A percentile compares a stretch with the other conserved stretches of the same genome.
These are phyloP conservation scores for Plebejus anna DNA, from an alignment of 2,888 invertebrate species.

Conservation along the genomic window DNA sequence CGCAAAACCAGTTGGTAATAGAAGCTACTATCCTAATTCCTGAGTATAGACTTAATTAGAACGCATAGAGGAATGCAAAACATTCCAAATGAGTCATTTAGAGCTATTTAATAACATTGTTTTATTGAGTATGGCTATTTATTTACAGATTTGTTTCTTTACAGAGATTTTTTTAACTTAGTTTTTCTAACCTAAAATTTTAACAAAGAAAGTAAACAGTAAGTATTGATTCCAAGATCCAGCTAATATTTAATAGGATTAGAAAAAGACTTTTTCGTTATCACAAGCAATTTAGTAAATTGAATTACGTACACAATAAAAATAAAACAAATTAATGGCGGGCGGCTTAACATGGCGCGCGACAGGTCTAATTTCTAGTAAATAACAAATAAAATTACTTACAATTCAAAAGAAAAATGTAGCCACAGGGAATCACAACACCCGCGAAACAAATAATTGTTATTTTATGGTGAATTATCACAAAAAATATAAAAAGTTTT, in stretches of 20 bases:
- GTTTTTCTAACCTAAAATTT: conserved; percentile 4
- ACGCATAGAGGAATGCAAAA: background rate
- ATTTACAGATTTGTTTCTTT: background rate
- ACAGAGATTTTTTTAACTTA: background rate
- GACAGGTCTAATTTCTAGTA: conserved; percentile 31
- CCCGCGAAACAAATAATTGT: conserved; percentile 43
- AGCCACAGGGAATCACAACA: conserved; percentile 47
- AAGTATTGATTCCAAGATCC: background rate
- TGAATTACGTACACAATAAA: conserved; percentile 39
- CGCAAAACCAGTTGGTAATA: conserved; percentile 8
- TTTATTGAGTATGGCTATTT: background rate
- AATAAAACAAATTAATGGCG: conserved; percentile 61
- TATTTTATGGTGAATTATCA: background rate
- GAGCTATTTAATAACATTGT: background rate
- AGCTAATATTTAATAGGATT: background rate
- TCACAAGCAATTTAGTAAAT: conserved; percentile 12
- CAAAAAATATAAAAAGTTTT: background rate
- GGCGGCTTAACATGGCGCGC: conserved; percentile 68
- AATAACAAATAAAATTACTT: conserved; percentile 47
- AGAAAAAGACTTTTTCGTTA: background rate
- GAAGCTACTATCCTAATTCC: background rate
- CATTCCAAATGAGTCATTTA: background rate
- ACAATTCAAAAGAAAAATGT: conserved; percentile 44
- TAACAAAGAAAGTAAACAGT: conserved; percentile 4
- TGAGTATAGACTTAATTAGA: background rate